Conservation (phyloP, 2,797 vertebrate genomes). For the Melanotaenia boesemani region DNA sequence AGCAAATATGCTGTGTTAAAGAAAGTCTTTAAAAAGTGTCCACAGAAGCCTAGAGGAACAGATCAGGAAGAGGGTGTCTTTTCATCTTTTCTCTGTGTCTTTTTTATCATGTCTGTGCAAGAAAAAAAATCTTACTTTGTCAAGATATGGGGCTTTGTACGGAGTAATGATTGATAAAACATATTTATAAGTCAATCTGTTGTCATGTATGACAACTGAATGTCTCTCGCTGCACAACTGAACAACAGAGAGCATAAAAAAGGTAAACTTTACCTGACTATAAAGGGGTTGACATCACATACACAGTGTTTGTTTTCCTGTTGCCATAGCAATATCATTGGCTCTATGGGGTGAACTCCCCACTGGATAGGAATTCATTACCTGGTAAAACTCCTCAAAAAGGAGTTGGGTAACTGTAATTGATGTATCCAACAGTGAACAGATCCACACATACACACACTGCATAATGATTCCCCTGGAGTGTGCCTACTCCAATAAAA, state of each 20-base stretch:
- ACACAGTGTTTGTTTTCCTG: conserved; percentile 66
- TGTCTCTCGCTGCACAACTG: conserved; percentile 36
- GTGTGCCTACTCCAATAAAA: conserved; percentile 71
- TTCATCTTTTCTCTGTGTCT: conserved; percentile 13
- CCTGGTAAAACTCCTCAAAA: conserved; percentile 47
- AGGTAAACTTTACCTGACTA: conserved; percentile 43
- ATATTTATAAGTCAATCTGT: conserved; percentile 24
- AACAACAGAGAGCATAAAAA: conserved; percentile 47
- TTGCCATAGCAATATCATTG: conserved; percentile 51
- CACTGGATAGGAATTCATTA: conserved; percentile 51
- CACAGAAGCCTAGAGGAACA: conserved; percentile 19
- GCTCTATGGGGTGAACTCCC: conserved; percentile 35
- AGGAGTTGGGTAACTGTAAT: conserved; percentile 38
- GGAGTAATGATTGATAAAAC: conserved; percentile 11
- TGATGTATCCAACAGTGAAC: conserved; percentile 65
- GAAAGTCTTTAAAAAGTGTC: conserved; percentile 20
- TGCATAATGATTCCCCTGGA: conserved; percentile 62
- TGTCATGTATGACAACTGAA: conserved; percentile 50
- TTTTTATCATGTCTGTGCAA: conserved; percentile 35
- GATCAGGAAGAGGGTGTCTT: conserved; percentile 13
- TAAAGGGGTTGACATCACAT: conserved; percentile 20
- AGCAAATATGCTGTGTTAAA: conserved; percentile 18
- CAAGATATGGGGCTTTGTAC: conserved; percentile 1
- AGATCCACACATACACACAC: conserved; percentile 31
- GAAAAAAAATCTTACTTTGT: conserved; percentile 18